Evolutionary conservation across 2,797 vertebrate species (phyloP), one percentile per base, ranked within the genome.

Genomic region (Chaenodraco wilsoni): DNA sequence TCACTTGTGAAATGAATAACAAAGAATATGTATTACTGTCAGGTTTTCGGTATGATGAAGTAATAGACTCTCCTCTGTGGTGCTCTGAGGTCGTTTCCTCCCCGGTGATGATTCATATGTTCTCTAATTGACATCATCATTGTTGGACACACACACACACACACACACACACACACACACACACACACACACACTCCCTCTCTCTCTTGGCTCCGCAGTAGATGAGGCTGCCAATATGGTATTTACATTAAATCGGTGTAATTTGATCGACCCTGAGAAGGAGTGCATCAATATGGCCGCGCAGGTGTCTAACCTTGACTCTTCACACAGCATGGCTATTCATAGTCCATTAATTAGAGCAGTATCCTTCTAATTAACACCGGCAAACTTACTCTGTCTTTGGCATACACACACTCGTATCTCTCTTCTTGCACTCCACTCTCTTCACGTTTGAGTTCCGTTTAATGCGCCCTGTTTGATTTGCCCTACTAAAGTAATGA

Each of bases 341-440:
- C 90, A 89, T 84, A 84, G 86, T 84, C 84, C 88, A 83, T 90
- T 89, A 89, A 92, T 94, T 93, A 93, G 88, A 89, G 89, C 91
- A 62, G 87, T 69, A 85, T 85, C 73, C 67, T 81, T 64, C 87
- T 91, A 87, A 91, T 92, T 91, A 92, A 88, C 85, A 74, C 82
- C 74, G 59, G 37, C 77, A 37, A 74, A 48, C 70, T 67, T 17
- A n/a, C 74, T 55, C 60, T 55, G 74, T 78, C 45, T 45, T 59
- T 65, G 62, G 67, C 78, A 51, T 76, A 43, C 71, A 48, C 73
- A 61, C 77, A 41, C 58, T 3, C 31, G 9, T 7, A 49, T 61
- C 78, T 43, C 72, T 61, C 60, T 15, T 65, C 66, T 65, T 43
- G 67, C 75, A 74, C 81, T 78, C 58, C 65, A 54, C 80, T 87